phyloP scores from a whole-genome alignment of 1,140 invertebrate genomes.

The Drosophila grimshawi region DNA sequence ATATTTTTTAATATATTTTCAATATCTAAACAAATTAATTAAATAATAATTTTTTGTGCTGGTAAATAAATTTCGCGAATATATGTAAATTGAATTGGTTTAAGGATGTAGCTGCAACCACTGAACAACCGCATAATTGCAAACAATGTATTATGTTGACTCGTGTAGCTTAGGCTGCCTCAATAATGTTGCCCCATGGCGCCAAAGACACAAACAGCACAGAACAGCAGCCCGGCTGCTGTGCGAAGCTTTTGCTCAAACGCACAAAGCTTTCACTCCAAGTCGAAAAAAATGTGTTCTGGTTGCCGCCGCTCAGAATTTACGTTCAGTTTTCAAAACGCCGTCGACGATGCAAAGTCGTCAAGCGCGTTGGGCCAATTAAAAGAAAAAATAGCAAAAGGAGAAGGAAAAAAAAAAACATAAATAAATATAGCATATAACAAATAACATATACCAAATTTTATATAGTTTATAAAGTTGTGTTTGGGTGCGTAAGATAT shows the following conservation, averaged over 20 bases:
- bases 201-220: conserved; percentile 43
- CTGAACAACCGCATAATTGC: not conserved
- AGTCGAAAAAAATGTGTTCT: conserved; percentile 33
- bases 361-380: conserved; percentile 27
- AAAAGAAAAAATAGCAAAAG: not conserved
- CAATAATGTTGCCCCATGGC: conserved; percentile 38
- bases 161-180: conserved; percentile 7
- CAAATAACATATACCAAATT: conserved; percentile 3
- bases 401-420: conserved; percentile 25
- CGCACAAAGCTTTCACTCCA: conserved; percentile 59
- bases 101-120: no score
- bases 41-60: no score
- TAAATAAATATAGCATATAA: conserved; percentile 5
- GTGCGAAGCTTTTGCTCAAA: conserved; percentile 44
- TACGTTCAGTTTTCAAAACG: conserved; percentile 68
- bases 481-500: conserved; percentile 62
- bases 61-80: no score
- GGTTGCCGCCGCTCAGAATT: conserved; percentile 56
- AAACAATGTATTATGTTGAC: not conserved
- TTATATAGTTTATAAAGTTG: conserved; percentile 37
- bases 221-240: conserved; percentile 53
- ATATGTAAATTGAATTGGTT: no score
- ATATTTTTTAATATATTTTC: no score
- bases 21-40: no score
- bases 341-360: conserved; percentile 61